Conservation (phyloP, 2,113 vertebrate genomes). For the Muscicapa adusta region DNA sequence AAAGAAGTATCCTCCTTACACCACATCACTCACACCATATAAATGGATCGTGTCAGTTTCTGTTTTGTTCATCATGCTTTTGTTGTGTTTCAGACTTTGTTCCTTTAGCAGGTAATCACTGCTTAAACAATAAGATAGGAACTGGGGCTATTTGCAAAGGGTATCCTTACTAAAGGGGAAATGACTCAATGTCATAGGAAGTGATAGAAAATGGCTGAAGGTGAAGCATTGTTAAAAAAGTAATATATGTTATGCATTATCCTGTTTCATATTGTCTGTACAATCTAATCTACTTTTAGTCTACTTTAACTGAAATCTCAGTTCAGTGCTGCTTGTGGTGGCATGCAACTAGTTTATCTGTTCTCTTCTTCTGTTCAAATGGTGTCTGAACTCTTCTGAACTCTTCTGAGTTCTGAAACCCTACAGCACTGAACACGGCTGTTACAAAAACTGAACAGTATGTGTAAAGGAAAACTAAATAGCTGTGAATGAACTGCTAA, state of each 20-base stretch:
- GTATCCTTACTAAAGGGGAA: not conserved
- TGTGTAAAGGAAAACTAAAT: slow-evolving; percentile 1
- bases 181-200: not conserved
- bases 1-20: not conserved
- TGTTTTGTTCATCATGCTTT: not conserved
- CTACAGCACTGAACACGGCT: not conserved
- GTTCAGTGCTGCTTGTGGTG: not conserved
- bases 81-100: not conserved
- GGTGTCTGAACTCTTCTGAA: no score
- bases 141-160: not conserved
- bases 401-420: not conserved
- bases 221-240: not conserved
- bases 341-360: not conserved
- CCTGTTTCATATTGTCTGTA: not conserved
- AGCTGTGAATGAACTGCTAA: slow-evolving; percentile 40
- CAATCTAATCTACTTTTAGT: not conserved
- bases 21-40: not conserved
- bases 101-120: not conserved
- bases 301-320: not conserved
- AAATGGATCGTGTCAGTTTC: not conserved
- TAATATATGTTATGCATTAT: not conserved
- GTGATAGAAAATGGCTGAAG: not conserved
- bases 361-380: not conserved
- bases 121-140: not conserved
- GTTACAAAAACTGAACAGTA: not conserved